Evolutionary conservation across 2,888 invertebrate genomes (phyloP), one percentile per base, ranked within the genome.

Genomic region (Taphrorychus bicolor): DNA sequence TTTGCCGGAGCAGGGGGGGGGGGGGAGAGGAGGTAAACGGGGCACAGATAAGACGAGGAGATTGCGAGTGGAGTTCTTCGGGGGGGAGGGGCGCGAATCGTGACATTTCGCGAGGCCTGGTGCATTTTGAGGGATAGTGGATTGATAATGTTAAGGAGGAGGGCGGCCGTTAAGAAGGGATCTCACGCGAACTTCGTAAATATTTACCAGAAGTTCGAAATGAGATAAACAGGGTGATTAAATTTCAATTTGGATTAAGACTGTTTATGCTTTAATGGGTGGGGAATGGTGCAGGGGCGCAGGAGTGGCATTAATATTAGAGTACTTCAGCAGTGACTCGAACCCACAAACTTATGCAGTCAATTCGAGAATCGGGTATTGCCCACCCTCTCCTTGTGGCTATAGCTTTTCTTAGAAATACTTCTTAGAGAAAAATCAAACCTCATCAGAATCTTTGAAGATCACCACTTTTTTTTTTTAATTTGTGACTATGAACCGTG

Each of bases 21-120:
- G 66, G 9, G 59, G n/a, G n/a, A n/a, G 72, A 54, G 69, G 73
- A 62, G 67, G 70, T 69, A 72, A 71, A 72, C 70, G 71, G 68
- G 63, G 62, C 49, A 40, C 57, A 32, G 62, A 63, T 62, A 62
- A 67, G 62, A 52, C 41, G 41, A 18, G 17, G 52, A 48, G 48
- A 48, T 19, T 17, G 3, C 45, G 14, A 9, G 45, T 5, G 45
- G 45, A 11, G 32, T 32, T 32, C n/a, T n/a, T n/a, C n/a, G 32
- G 51, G 57, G 41, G 49, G 24, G 45, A 18, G 63, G 22, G 5
- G 40, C n/a, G n/a, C 18, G 40, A 51, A 14, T 62, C 53, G 58
- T 62, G 67, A 67, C 53, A 61, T 61, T 66, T 66, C 41, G 22
- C 53, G 59, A 66, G 52, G 59, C 16, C 41, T 59, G 49, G 49